Evolutionary conservation across 2,113 vertebrate species (phyloP).

Genomic region (Syrrhaptes paradoxus): DNA sequence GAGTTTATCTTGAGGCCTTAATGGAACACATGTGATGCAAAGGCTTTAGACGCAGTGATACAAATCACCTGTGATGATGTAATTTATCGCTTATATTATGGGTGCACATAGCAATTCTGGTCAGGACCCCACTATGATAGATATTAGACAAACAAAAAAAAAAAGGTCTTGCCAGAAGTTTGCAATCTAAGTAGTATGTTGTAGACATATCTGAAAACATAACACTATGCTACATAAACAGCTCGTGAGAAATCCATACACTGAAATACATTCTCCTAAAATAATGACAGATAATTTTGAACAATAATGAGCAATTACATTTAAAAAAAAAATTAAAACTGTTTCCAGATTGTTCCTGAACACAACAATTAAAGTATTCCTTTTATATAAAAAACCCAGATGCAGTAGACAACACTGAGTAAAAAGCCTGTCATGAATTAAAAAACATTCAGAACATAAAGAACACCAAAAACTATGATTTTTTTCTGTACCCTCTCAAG

Average conservation of each 20-base stretch:
- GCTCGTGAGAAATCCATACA: not conserved
- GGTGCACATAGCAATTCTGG: not conserved
- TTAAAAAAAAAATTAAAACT: not conserved
- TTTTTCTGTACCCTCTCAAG: constrained; percentile 45
- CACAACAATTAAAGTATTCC: not conserved
- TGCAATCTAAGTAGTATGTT: not conserved
- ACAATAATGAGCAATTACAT: not conserved
- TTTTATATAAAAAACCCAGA: not conserved
- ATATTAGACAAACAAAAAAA: not conserved
- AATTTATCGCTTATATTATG: not conserved
- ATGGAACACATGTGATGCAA: not conserved
- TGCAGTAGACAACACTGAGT: not conserved
- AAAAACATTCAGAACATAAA: not conserved
- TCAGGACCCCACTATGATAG: not conserved
- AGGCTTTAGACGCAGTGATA: not conserved
- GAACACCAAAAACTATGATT: not conserved
- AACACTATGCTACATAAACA: not conserved
- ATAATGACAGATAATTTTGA: not conserved
- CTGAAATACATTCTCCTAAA: not conserved
- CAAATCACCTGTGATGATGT: not conserved
- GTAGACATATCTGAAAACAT: not conserved
- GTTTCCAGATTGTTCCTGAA: not conserved
- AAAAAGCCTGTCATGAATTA: not conserved
- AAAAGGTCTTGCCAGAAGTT: not conserved
- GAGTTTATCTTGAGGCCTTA: not conserved